These are phyloP conservation scores for Epicampocera succincta DNA, from an alignment of 2,888 invertebrate genomes.

Conservation along the genomic window DNA sequence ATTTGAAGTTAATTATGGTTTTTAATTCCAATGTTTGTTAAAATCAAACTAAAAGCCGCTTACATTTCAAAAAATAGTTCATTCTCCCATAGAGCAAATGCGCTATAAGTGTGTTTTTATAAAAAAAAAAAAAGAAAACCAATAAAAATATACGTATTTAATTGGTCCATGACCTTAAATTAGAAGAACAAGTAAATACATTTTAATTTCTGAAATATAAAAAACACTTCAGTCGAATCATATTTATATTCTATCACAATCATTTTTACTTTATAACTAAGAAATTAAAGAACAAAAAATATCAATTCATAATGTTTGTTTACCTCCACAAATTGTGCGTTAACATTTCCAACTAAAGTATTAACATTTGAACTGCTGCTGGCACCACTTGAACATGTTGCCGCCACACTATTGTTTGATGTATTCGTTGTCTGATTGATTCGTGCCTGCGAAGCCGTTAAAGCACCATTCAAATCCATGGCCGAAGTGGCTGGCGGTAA, in stretches of 20 bases:
- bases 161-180: slow-evolving; percentile 19
- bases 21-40: no score
- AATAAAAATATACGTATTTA: no score
- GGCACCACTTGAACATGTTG: slow-evolving; percentile 78
- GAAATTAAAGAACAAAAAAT: slow-evolving; percentile 64
- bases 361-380: slow-evolving; percentile 77
- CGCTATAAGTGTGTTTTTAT: no score
- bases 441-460: slow-evolving; percentile 70
- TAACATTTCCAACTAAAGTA: slow-evolving; percentile 59
- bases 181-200: not conserved
- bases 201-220: slow-evolving; percentile 6
- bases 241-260: slow-evolving; percentile 4
- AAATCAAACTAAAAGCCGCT: no score
- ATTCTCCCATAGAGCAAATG: no score
- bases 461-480: slow-evolving; percentile 75
- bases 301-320: slow-evolving; percentile 67
- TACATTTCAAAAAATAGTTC: no score
- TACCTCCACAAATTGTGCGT: slow-evolving; percentile 83
- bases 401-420: slow-evolving; percentile 56
- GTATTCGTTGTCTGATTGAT: slow-evolving; percentile 65
- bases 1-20: no score
- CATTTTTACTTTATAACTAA: slow-evolving; percentile 53
- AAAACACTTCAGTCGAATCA: not conserved
- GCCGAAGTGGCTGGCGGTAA: slow-evolving; percentile 85
- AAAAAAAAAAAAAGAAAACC: no score